These are phyloP conservation scores for Gymnorhina tibicen DNA, from an alignment of 2,113 vertebrate genomes.

Conservation along the genomic window DNA sequence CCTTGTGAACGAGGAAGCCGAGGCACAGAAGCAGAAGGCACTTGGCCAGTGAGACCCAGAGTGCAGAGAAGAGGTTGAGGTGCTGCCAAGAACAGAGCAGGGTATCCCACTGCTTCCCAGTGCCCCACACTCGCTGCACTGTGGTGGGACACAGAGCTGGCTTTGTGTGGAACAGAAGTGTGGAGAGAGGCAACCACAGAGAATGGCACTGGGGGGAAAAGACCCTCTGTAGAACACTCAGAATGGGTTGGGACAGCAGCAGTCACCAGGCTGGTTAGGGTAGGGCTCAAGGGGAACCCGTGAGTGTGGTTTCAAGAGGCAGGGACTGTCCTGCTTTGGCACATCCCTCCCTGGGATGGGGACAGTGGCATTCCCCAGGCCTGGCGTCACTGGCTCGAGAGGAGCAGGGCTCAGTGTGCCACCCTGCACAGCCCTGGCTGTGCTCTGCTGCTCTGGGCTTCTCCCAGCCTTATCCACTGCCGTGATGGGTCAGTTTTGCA, in stretches of 20 bases:
- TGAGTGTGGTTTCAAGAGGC: not conserved
- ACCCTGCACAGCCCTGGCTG: not conserved
- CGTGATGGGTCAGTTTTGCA: accelerated
- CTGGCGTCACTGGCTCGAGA: accelerated
- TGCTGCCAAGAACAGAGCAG: not conserved
- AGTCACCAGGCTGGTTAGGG: not conserved
- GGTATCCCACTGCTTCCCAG: not conserved
- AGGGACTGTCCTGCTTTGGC: not conserved
- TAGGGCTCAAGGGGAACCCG: not conserved
- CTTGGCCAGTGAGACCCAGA: not conserved
- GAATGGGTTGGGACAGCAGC: not conserved
- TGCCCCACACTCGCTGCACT: not conserved
- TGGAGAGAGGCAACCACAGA: not conserved
- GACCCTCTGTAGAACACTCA: not conserved
- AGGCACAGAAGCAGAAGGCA: not conserved
- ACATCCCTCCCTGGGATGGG: not conserved
- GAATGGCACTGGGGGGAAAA: not conserved
- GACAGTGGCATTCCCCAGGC: not conserved
- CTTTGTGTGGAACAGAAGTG: accelerated
- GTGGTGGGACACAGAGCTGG: accelerated
- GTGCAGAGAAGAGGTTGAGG: not conserved
- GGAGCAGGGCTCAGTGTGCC: not conserved
- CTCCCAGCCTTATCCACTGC: not conserved
- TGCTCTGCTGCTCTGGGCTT: not conserved
- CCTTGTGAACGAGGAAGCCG: not conserved